Evolutionary conservation across 2,888 invertebrate genomes (phyloP).

Genomic region (Callinectes sapidus): DNA sequence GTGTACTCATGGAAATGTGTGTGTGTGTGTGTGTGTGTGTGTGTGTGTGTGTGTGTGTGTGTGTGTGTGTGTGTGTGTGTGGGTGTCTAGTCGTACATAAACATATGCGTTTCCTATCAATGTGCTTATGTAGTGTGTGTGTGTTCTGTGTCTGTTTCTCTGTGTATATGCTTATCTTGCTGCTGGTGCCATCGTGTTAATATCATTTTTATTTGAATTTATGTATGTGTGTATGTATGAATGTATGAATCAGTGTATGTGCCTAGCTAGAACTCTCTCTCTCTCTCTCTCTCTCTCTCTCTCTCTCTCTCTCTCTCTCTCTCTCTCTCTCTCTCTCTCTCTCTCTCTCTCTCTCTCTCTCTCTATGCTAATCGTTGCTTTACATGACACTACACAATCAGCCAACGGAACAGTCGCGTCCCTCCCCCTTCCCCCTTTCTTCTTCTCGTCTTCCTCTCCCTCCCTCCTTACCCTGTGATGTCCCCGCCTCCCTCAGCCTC

Average conservation of each 20-base stretch:
- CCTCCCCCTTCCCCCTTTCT: neutral
- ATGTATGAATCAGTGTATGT: too few relatives aligned
- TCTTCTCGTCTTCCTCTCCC: neutral
- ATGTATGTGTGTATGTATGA: too few relatives aligned
- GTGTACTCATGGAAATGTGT: neutral
- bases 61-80: too few relatives aligned
- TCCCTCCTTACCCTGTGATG: neutral
- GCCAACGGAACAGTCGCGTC: neutral
- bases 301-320: conserved; percentile 19
- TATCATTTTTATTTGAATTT: too few relatives aligned
- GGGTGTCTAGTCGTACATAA: neutral
- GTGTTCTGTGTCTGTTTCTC: neutral
- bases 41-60: neutral
- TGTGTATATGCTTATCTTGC: neutral
- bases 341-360: neutral
- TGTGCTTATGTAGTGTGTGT: neutral
- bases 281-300: neutral
- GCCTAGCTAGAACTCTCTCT: neutral
- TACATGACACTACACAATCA: conserved; percentile 23
- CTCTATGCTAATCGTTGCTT: neutral
- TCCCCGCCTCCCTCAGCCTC: neutral
- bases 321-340: conserved; percentile 25
- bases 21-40: neutral
- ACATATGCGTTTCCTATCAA: neutral
- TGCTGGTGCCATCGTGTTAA: too few relatives aligned